phyloP scores from a whole-genome alignment of 2,797 vertebrate species.

The Oreortyx pictus region DNA sequence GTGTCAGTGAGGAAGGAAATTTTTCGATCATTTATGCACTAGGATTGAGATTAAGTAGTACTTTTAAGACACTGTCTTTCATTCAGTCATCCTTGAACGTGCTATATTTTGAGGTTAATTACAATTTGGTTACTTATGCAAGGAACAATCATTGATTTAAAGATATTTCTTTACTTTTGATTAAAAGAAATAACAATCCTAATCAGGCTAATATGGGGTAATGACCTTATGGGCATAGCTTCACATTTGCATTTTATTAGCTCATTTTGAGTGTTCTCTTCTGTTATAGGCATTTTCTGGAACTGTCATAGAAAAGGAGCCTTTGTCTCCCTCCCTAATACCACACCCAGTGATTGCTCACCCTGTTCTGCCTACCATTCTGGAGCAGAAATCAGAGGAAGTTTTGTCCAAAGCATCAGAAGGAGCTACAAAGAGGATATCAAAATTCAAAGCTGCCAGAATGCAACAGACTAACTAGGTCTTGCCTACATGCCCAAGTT shows the following conservation, averaged over 20 bases:
- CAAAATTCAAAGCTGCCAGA: constrained; percentile 94
- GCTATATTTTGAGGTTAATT: constrained; percentile 69
- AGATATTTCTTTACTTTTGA: constrained; percentile 70
- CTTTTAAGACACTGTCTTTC: constrained; percentile 58
- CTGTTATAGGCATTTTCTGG: constrained; percentile 93
- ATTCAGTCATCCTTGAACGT: constrained; percentile 57
- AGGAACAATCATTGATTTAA: constrained; percentile 61
- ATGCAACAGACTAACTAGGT: constrained; percentile 86
- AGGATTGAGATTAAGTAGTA: constrained; percentile 45
- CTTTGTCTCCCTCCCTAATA: constrained; percentile 81
- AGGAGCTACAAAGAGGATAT: constrained; percentile 85
- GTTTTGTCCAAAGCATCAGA: constrained; percentile 76
- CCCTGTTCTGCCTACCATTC: constrained; percentile 90
- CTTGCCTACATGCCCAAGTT: background rate
- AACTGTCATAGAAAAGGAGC: constrained; percentile 94
- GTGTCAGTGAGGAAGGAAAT: constrained; percentile 25
- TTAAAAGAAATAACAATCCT: constrained; percentile 66
- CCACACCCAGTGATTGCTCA: constrained; percentile 86
- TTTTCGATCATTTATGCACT: constrained; percentile 35
- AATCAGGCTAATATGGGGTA: constrained; percentile 54
- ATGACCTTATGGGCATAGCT: constrained; percentile 55
- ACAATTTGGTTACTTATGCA: constrained; percentile 55
- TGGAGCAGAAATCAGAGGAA: constrained; percentile 90
- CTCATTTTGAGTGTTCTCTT: constrained; percentile 56
- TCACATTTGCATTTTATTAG: constrained; percentile 47